Evolutionary conservation across 2,797 vertebrate genomes (phyloP).

Genomic region (Cryptoblepharus egeriae): DNA sequence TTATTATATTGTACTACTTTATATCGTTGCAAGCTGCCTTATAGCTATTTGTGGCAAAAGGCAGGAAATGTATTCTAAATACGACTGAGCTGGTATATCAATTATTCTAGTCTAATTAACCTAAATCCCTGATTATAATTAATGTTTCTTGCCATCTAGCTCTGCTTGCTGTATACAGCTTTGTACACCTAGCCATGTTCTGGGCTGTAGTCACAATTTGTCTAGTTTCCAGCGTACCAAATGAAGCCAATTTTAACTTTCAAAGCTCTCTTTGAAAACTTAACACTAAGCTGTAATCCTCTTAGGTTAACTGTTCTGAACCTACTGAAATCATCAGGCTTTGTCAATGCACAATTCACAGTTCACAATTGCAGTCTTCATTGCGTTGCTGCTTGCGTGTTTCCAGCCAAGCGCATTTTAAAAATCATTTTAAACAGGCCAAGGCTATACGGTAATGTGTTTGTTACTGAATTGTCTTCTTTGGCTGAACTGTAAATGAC

Average conservation of each 20-base stretch:
- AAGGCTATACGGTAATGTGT: background rate
- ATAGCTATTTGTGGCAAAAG: background rate
- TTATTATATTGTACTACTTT: background rate
- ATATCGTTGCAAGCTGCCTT: background rate
- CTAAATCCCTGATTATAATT: background rate
- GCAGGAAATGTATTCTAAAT: background rate
- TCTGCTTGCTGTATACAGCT: background rate
- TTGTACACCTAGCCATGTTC: background rate
- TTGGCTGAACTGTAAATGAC: background rate
- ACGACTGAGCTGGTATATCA: background rate
- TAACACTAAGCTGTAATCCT: conserved; percentile 43
- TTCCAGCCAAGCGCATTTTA: conserved; percentile 1
- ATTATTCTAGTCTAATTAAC: background rate
- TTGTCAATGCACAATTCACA: conserved; percentile 1
- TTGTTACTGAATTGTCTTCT: background rate
- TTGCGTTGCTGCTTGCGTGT: background rate
- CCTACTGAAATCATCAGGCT: conserved; percentile 21
- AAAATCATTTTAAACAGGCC: background rate
- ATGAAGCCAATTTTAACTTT: conserved; percentile 25
- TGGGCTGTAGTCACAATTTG: background rate
- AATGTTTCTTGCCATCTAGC: background rate
- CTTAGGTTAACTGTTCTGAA: background rate
- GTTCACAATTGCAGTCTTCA: conserved; percentile 10
- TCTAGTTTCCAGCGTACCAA: background rate
- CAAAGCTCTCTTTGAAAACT: conserved; percentile 42